Evolutionary conservation across 2,888 invertebrate genomes (phyloP), one percentile per base, ranked within the genome.

Genomic region (Alsophila aescularia): DNA sequence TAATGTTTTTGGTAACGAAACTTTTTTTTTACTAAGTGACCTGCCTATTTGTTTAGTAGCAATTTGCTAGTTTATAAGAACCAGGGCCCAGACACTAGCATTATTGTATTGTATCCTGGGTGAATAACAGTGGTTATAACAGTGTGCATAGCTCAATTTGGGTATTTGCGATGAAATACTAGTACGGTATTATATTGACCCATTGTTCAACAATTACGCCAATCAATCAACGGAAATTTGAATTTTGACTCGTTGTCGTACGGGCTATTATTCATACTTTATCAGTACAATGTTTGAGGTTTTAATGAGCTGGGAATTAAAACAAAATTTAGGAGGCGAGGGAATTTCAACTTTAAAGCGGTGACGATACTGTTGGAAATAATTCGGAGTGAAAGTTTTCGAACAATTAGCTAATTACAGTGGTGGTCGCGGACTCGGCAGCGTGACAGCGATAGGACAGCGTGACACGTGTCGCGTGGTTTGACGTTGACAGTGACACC

Each of bases 331-430:
- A 2, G 2, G 2, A 1, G 7, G 0, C 2, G 15, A 27, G 0
- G 1, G 1, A 48, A 39, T 39, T 36, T 50, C 65, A 52, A 51
- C 58, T 62, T 53, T 57, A 53, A 10, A 2, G 0, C 12, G 0
- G 7, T 15, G 15, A 13, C 6, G 0, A 53, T 57, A 60, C 14
- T 18, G 52, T 42, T 24, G 31, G 13, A 36, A 42, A 44, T 47
- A 1, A 12, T 16, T 29, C 41, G 52, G 12, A 36, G 44, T 34
- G 60, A 60, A 53, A 53, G 57, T 64, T 59, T 61, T 53, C 70
- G 69, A 67, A 79, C 84, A 85, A 86, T 86, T 85, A 86, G 85
- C 82, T 84, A 85, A 86, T 86, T 85, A 85, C 63, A 29, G 55
- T 45, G 53, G 59, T 56, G 63, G 63, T 59, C 56, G 62, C 44